A percentile compares a stretch with the other conserved stretches of the same genome.
Evolutionary conservation across 2,888 invertebrate species (phyloP).

Genomic region (Dryobotodes eremita): DNA sequence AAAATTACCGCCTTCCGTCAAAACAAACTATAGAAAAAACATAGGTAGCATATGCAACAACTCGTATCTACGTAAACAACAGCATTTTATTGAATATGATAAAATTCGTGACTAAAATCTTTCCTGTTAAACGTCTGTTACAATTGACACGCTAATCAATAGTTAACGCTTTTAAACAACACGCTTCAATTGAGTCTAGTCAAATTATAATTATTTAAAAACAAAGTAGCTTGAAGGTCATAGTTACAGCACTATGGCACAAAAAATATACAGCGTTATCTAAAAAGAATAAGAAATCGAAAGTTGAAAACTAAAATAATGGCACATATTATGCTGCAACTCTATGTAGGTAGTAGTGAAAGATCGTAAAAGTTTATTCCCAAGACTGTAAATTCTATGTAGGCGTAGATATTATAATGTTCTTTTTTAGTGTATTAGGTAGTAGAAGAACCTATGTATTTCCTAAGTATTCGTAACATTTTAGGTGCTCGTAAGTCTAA

Average conservation of each 20-base stretch:
- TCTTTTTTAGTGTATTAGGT: background rate
- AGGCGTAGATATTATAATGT: conserved; percentile 8
- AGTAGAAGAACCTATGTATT: background rate
- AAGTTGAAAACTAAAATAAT: conserved; percentile 19
- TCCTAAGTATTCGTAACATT: conserved; percentile 22
- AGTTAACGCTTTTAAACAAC: conserved; percentile 20
- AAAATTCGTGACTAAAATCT: conserved; percentile 25
- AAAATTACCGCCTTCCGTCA: conserved; percentile 45
- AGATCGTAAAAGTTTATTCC: conserved; percentile 21
- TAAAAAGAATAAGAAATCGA: conserved; percentile 39
- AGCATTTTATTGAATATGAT: conserved; percentile 19
- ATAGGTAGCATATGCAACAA: background rate
- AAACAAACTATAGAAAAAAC: conserved; percentile 18
- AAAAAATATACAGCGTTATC: background rate
- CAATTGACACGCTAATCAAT: conserved; percentile 48
- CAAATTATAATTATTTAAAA: conserved; percentile 38
- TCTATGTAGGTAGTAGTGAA: conserved; percentile 12
- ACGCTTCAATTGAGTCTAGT: conserved; percentile 16
- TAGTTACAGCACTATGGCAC: background rate
- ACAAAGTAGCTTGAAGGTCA: conserved; percentile 32
- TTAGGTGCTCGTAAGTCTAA: conserved; percentile 16
- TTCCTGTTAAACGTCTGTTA: conserved; percentile 26
- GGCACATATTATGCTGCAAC: conserved; percentile 18
- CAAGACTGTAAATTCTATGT: conserved; percentile 23
- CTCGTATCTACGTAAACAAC: background rate